Evolutionary conservation across 2,888 invertebrate genomes (phyloP), one percentile per base, ranked within the genome.

Genomic region (Dynastes grantii): DNA sequence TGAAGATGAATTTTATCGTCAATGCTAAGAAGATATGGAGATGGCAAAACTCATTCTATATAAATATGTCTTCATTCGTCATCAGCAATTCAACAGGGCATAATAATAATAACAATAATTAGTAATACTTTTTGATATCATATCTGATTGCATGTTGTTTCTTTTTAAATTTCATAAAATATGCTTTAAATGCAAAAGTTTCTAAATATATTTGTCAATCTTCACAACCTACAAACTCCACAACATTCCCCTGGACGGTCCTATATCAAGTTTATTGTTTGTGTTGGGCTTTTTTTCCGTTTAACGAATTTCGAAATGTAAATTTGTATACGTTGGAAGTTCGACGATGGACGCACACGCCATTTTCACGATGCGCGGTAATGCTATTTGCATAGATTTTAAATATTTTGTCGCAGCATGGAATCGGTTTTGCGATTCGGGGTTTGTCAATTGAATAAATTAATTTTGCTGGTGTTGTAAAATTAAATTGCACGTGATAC

Each of bases 311-410:
- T 64, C 49, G 29, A 71, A 70, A 71, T 64, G 73, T 64, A 77
- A 77, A 71, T 71, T 77, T 63, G 58, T 71, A 64, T 49, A 61
- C 71, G 32, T 4, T 61, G 37, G 67, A 63, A 77, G 61, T 71
- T 77, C 49, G 63, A 9, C 58, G 73, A 37, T 16, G 58, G 55
- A 40, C 11, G 22, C 13, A 73, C 16, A 64, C 64, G 49, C 32
- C 64, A 77, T 77, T 77, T 77, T 61, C 53, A 29, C 70, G 29
- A 70, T 77, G 37, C 63, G 45, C 71, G n/a, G 71, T 71, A 64
- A 77, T 77, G 70, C 68, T 73, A 71, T 77, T 77, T 77, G 77
- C 77, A 77, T 77, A 77, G 71, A 77, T 77, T 71, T 70, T 77
- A 70, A 63, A 63, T 64, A 70, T 77, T 77, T 70, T 71, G 77